Evolutionary conservation across 1,140 invertebrate genomes (phyloP).

Genomic region (Mizuhopecten yessoensis): DNA sequence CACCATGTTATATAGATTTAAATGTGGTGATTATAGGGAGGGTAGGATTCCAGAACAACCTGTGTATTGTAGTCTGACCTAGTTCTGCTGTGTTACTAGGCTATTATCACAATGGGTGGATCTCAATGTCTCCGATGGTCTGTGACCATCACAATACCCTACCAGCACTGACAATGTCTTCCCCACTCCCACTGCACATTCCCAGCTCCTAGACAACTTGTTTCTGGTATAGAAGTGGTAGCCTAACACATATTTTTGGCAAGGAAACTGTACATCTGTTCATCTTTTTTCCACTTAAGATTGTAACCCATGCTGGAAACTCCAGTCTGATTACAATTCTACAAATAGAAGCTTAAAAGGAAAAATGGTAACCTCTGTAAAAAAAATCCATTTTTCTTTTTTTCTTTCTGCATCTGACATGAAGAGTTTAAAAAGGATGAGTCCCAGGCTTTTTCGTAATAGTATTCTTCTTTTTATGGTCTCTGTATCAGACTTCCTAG

Average conservation of each 20-base stretch:
- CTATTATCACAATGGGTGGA: not conserved
- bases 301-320: not conserved
- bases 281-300: not conserved
- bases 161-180: constrained; percentile 26
- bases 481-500: not conserved
- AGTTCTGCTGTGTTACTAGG: not conserved
- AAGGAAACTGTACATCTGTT: not conserved
- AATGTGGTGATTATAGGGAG: not conserved
- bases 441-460: not conserved
- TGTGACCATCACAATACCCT: constrained; percentile 37
- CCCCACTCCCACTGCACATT: constrained; percentile 24
- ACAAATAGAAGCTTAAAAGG: not conserved
- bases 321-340: not conserved
- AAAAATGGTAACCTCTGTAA: not conserved
- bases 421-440: not conserved
- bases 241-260: not conserved
- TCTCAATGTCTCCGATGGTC: constrained; percentile 11
- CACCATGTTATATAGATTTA: not conserved
- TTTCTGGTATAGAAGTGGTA: not conserved
- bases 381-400: too few relatives aligned
- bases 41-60: not conserved
- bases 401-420: not conserved
- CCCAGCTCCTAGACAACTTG: not conserved
- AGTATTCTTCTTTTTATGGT: not conserved
- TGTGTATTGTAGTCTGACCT: constrained; percentile 1